phyloP scores from a whole-genome alignment of 2,888 invertebrate species.

The Sarcophaga variegata region DNA sequence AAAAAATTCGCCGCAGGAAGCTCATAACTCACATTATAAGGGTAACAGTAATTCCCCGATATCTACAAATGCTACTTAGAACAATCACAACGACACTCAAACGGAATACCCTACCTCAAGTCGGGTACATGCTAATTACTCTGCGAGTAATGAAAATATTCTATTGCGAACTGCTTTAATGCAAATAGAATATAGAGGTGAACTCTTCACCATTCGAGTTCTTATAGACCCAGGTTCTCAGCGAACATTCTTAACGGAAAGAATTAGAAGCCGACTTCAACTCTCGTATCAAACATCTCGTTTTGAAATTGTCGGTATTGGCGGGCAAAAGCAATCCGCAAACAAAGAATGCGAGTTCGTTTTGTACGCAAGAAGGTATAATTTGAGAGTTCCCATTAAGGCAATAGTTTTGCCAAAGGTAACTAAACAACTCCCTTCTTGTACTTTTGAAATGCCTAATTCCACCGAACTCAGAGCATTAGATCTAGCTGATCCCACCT shows the following conservation, averaged over 20 bases:
- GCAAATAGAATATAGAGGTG: background rate
- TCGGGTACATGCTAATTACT: background rate
- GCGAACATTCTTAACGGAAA: background rate
- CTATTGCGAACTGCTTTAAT: background rate
- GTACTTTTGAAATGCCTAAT: background rate
- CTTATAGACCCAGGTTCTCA: conserved; percentile 5
- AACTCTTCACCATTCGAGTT: background rate
- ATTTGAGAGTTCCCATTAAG: background rate
- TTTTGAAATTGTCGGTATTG: background rate
- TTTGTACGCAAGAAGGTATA: background rate
- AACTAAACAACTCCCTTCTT: conserved; percentile 10
- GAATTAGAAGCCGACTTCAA: background rate
- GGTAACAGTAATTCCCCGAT: background rate
- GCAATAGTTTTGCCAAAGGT: conserved; percentile 43
- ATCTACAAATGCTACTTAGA: too few relatives aligned
- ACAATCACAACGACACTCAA: background rate
- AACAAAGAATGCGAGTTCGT: conserved; percentile 7
- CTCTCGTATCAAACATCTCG: background rate
- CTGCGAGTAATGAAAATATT: background rate
- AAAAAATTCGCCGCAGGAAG: too few relatives aligned
- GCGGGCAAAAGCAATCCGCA: conserved; percentile 10
- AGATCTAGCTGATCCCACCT: conserved; percentile 27
- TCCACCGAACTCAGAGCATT: background rate
- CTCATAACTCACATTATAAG: too few relatives aligned
- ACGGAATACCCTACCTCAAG: background rate